Conservation (phyloP, 2,797 vertebrate genomes). For the Florisuga fusca region DNA sequence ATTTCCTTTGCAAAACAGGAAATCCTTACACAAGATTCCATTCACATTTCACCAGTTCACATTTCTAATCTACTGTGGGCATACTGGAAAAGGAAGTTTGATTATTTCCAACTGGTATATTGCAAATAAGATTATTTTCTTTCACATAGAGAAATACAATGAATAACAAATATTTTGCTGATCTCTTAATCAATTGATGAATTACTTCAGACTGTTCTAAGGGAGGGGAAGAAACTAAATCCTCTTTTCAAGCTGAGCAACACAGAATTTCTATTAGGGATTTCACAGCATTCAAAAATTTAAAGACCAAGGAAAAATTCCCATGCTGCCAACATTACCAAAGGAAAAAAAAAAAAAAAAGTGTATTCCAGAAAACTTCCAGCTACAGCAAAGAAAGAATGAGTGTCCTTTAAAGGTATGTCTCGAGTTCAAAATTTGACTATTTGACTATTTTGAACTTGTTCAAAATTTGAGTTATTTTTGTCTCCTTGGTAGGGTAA, state of each 20-base stretch:
- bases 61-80: not conserved
- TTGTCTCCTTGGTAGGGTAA: not conserved
- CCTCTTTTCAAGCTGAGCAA: not conserved
- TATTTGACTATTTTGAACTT: too few species aligned
- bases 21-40: not conserved
- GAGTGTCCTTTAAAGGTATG: fast-evolving
- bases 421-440: not conserved
- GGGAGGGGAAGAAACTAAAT: not conserved
- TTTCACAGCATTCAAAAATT: not conserved
- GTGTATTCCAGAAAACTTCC: not conserved
- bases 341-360: not conserved
- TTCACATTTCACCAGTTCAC: not conserved
- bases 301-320: not conserved
- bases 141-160: not conserved
- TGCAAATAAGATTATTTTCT: not conserved
- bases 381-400: not conserved
- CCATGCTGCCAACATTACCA: not conserved
- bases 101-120: not conserved
- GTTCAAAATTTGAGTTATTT: not conserved
- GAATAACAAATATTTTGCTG: too few species aligned
- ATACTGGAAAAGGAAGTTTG: not conserved
- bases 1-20: not conserved
- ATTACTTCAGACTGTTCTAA: not conserved
- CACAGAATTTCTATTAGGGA: not conserved
- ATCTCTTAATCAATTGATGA: not conserved